Evolutionary conservation across 1,140 invertebrate species (phyloP).

Genomic region (Calosoma granatense): DNA sequence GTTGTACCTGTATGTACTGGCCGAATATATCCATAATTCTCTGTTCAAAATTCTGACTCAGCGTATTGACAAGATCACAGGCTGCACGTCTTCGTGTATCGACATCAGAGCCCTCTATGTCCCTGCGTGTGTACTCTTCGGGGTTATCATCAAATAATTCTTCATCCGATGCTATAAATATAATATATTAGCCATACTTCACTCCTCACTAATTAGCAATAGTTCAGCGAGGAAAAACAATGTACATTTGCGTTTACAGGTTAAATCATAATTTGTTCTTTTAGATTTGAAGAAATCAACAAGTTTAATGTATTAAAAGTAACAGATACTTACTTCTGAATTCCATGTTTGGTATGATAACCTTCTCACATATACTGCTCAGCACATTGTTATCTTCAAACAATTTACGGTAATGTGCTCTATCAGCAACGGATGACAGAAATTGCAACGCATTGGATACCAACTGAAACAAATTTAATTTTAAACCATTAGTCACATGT

Average conservation of each 20-base stretch:
- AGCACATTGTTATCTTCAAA: conserved; percentile 84
- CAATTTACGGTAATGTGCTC: conserved; percentile 73
- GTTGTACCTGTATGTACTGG: conserved; percentile 60
- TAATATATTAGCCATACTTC: conserved; percentile 1
- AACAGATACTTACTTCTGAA: conserved; percentile 60
- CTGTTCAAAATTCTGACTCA: conserved; percentile 81
- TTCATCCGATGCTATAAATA: conserved; percentile 70
- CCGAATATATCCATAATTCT: conserved; percentile 90
- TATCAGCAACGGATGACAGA: conserved; percentile 85
- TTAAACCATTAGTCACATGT: conserved; percentile 14
- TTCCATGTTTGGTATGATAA: conserved; percentile 96
- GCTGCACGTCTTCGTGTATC: conserved; percentile 90
- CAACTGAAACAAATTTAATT: conserved; percentile 44
- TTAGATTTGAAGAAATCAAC: not conserved
- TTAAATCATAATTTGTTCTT: conserved; percentile 3
- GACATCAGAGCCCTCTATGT: conserved; percentile 98
- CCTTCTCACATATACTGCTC: conserved; percentile 91
- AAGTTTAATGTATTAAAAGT: not conserved
- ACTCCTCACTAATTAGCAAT: conserved; percentile 11
- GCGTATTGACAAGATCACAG: conserved; percentile 88
- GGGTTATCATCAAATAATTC: conserved; percentile 97
- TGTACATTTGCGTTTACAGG: not conserved
- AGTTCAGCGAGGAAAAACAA: not conserved
- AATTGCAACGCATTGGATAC: conserved; percentile 95
- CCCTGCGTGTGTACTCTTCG: conserved; percentile 93